phyloP scores from a whole-genome alignment of 64 coral and sea anemone species.

The Montipora cactus region DNA sequence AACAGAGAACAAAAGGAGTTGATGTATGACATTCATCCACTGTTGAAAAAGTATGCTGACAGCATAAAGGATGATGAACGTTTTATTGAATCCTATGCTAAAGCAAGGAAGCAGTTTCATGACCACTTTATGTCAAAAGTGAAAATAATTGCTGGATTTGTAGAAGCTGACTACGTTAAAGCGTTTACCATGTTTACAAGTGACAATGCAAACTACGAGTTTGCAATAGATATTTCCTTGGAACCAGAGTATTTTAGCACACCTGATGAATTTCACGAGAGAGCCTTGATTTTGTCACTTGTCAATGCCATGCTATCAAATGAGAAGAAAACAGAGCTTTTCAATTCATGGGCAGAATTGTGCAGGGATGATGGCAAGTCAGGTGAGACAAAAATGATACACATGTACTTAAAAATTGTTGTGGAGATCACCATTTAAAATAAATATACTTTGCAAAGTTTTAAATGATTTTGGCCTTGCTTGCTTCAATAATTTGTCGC shows the following conservation, averaged over 20 bases:
- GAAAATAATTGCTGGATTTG: constrained; percentile 10
- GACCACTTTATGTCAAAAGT: constrained; percentile 18
- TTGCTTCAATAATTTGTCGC: background rate
- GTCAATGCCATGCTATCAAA: constrained; percentile 10
- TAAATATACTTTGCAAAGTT: too few relatives aligned
- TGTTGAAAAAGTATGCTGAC: constrained; percentile 18
- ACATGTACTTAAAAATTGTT: too few relatives aligned
- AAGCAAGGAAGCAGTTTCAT: constrained; percentile 41
- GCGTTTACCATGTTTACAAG: constrained; percentile 8
- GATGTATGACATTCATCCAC: constrained; percentile 42
- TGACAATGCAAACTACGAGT: constrained; percentile 39
- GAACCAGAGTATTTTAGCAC: constrained; percentile 17
- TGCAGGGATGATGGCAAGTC: background rate
- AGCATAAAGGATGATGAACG: constrained; percentile 7
- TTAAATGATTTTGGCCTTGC: too few relatives aligned
- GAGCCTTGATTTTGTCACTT: constrained; percentile 34
- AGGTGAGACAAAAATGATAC: background rate
- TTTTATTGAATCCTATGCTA: background rate
- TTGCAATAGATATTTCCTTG: constrained; percentile 63
- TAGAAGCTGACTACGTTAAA: constrained; percentile 44
- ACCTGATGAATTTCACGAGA: constrained; percentile 39
- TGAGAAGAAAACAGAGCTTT: constrained; percentile 26
- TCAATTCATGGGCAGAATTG: constrained; percentile 22
- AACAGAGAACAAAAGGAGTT: background rate
- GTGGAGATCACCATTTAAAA: too few relatives aligned